Evolutionary conservation across 1,140 invertebrate species (phyloP), one percentile per base, ranked within the genome.

Genomic region (Mya arenaria): DNA sequence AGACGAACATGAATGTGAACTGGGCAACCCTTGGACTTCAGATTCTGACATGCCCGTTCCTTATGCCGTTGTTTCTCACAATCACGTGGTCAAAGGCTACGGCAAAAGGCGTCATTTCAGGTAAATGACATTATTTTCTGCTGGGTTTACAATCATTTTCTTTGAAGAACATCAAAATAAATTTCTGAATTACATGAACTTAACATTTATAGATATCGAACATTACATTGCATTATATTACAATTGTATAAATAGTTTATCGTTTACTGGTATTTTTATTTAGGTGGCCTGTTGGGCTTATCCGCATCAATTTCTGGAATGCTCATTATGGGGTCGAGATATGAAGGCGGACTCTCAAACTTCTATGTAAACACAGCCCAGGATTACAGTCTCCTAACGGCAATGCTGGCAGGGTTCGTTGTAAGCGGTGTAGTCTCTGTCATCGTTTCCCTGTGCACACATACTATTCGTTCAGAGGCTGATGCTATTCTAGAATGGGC

Each of bases 401-500:
- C 63, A 3, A 63, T 71, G 6, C 10, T 66, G 1, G 34, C 77
- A 13, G 82, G 72, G 36, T 30, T 84, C 23, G 8, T 65, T 19
- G 44, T 82, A 0, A 84, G 82, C 65, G 23, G 37, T 17, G 0
- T 68, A 10, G 69, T 82, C 1, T 71, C 56, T 28, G 56, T 86
- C 0, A 19, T 48, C 17, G 78, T 86, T 17, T 86, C 85, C 2
- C 55, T 84, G 0, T 48, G 19, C 36, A 84, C 85, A 1, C 66
- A 79, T 23, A 65, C 56, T 36, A 82, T 83, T 1, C 58, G 52
- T 23, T 44, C 19, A 5, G 74, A 85, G 23, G 73, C 63, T 2
- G 80, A 82, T 52, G 62, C 62, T 68, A 71, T 69, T 39, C 69
- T 73, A 25, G 90, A 91, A 68, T 93, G 92, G 92, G 87, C 91